A percentile compares a stretch with the other conserved stretches of the same genome.
phyloP scores from a whole-genome alignment of 2,797 vertebrate species.

The Tauraco hartlaubi region DNA sequence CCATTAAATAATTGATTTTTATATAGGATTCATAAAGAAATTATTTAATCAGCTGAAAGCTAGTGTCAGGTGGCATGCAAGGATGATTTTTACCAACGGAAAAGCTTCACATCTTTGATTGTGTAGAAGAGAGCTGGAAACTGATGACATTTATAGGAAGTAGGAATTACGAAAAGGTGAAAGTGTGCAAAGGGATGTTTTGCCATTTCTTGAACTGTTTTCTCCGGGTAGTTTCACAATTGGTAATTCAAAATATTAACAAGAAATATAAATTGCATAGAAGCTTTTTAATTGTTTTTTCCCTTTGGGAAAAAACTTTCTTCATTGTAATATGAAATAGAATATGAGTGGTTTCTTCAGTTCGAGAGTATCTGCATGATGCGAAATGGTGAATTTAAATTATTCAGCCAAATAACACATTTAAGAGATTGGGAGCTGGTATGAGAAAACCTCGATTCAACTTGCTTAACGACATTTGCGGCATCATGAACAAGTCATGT shows the following conservation, averaged over 20 bases:
- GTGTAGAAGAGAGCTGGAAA: not conserved
- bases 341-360: not conserved
- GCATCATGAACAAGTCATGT: not conserved
- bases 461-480: not conserved
- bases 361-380: not conserved
- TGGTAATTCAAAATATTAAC: not conserved
- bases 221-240: not conserved
- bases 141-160: not conserved
- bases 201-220: not conserved
- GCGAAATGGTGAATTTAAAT: not conserved
- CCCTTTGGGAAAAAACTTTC: not conserved
- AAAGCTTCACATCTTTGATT: not conserved
- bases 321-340: not conserved
- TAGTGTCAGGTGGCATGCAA: not conserved
- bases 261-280: not conserved
- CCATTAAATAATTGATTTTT: not conserved
- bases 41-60: constrained; percentile 33
- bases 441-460: not conserved
- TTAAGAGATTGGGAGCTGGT: not conserved
- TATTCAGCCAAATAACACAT: not conserved
- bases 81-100: not conserved
- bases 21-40: not conserved
- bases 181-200: not conserved
- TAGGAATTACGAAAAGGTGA: not conserved
- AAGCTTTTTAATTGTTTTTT: not conserved